Base-by-base conservation (phyloP, 2,113 vertebrate species). In the Loxodonta africana region DNA sequence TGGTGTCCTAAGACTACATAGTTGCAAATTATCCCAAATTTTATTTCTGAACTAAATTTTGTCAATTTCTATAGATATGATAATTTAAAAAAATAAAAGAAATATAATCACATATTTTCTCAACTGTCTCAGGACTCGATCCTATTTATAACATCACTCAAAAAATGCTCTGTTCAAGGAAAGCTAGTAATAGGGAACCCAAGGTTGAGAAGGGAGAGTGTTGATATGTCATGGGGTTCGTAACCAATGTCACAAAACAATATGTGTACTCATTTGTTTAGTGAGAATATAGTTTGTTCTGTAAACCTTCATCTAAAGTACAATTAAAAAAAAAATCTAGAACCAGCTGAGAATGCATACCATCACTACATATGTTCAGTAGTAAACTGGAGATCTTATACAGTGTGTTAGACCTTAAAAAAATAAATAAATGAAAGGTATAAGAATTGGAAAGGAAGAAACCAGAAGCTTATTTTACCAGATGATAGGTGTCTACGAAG, bases 11-110 rank as follows among this genome's bases (percentile, higher is more conserved):
- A 93, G 83, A 90, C 30, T 14, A 83, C 17, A 77, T 65, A 87
- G 20, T 73, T 85, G 67, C 1, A 90, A 85, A 84, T 94, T 18
- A 73, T 90, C 28, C 81, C 88, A 81, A 73, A 83, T 90, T 74
- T 80, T 57, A n/a, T 26, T 65, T 91, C 63, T 28, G 80, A 76
- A 88, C 46, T 74, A n/a, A 65, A 20, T 81, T 48, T 3, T 46
- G 81, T 71, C 83, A 76, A 76, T 88, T 74, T 89, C 60, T 44
- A 65, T 18, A 28, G 7, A 41, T 63, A 63, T 30, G 8, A n/a
- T 11, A 86, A 76, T 25, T 89, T 18, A 3, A 62, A 86, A 92
- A 90, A 71, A 65, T n/a, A 77, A 63, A 1, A 1, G 37, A 37
- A 4, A 1, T 67, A 1, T 4, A 37, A 37, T 85, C 18, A 37